Evolutionary conservation across 2,888 invertebrate species (phyloP).

Genomic region (Cryptus viduatorius): DNA sequence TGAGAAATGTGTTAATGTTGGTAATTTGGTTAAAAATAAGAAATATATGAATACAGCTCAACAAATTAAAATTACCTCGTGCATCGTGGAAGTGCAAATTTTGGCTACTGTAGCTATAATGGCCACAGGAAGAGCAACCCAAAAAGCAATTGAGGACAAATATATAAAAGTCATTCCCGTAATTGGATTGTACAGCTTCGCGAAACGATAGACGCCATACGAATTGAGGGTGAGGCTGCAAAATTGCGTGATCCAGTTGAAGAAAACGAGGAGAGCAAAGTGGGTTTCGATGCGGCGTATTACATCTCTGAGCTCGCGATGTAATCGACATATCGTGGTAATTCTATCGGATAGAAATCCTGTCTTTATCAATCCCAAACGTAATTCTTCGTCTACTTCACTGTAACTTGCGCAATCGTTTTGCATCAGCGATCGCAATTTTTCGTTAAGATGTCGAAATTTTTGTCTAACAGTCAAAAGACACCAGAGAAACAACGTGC

Average conservation of each 20-base stretch:
- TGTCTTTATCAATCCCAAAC: background rate
- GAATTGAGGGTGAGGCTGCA: background rate
- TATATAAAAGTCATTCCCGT: background rate
- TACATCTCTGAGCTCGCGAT: constrained; percentile 36
- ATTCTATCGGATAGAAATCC: background rate
- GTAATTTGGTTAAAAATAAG: background rate
- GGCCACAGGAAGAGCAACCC: constrained; percentile 1
- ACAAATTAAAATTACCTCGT: constrained; percentile 32
- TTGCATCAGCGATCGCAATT: background rate
- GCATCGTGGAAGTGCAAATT: constrained; percentile 29
- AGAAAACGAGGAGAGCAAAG: background rate
- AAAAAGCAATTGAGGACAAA: background rate
- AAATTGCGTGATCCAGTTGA: background rate
- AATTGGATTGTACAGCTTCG: background rate
- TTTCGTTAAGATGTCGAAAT: background rate
- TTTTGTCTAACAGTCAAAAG: background rate
- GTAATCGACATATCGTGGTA: background rate
- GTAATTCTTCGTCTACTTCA: background rate
- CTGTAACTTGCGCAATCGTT: background rate
- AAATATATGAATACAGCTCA: background rate
- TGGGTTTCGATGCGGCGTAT: constrained; percentile 7
- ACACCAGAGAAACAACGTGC: background rate
- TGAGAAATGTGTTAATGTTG: background rate
- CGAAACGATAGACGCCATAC: background rate
- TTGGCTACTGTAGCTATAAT: constrained; percentile 14